These are phyloP conservation scores for Diploptera punctata DNA, from an alignment of 2,888 invertebrate genomes.

Conservation along the genomic window DNA sequence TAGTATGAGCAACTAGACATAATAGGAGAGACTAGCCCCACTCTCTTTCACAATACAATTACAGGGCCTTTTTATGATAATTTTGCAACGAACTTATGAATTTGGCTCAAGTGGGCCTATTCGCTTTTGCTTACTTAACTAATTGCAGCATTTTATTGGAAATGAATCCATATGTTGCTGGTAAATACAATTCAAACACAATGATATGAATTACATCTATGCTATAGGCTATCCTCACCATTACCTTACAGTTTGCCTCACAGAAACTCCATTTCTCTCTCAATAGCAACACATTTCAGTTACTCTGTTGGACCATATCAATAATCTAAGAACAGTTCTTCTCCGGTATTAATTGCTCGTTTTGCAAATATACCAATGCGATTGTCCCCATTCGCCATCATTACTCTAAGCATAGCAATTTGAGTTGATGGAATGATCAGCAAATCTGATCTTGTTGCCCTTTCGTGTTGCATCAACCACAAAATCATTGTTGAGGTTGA, in stretches of 20 bases:
- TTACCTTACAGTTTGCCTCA: constrained; percentile 53
- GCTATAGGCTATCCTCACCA: not conserved
- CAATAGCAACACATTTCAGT: constrained; percentile 97
- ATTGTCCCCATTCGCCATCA: constrained; percentile 95
- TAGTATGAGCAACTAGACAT: too few relatives aligned
- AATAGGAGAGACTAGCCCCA: too few relatives aligned
- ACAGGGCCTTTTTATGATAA: too few relatives aligned
- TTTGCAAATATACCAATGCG: constrained; percentile 98
- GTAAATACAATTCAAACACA: not conserved
- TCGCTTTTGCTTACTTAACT: too few relatives aligned
- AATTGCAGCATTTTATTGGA: too few relatives aligned
- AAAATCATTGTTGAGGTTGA: constrained; percentile 97
- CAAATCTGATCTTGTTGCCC: constrained; percentile 99
- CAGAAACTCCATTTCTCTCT: constrained; percentile 95
- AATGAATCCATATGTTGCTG: too few relatives aligned
- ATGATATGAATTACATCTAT: not conserved
- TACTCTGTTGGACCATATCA: constrained; percentile 98
- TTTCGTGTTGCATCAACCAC: constrained; percentile 99
- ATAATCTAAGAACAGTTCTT: constrained; percentile 99
- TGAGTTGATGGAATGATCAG: constrained; percentile 99
- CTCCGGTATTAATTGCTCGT: constrained; percentile 93
- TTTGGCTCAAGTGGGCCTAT: too few relatives aligned
- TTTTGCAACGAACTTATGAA: too few relatives aligned
- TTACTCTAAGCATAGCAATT: constrained; percentile 99
- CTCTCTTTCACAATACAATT: too few relatives aligned